Evolutionary conservation across 2,797 vertebrate genomes (phyloP).

Genomic region (Myotis vivesi): DNA sequence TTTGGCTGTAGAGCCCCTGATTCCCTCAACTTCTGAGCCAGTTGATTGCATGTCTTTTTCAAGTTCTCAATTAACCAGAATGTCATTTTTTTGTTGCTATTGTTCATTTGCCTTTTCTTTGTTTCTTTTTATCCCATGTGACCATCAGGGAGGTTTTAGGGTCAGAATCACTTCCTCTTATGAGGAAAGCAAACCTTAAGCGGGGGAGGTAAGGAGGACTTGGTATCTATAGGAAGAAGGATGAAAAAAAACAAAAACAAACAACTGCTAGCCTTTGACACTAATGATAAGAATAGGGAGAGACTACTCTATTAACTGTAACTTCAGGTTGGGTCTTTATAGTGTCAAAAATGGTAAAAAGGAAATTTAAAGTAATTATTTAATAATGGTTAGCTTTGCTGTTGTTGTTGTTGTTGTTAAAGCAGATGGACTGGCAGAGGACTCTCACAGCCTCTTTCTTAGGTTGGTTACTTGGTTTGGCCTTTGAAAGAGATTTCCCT

Average conservation of each 20-base stretch:
- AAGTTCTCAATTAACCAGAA: conserved; percentile 3
- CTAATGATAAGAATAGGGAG: not conserved
- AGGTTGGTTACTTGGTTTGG: not conserved
- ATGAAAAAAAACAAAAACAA: not conserved
- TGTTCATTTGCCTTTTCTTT: conserved; percentile 42
- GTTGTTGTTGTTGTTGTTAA: not conserved
- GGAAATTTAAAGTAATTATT: conserved; percentile 12
- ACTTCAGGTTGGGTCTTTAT: not conserved
- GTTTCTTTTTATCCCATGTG: not conserved
- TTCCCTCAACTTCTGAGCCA: conserved; percentile 6
- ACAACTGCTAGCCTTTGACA: not conserved
- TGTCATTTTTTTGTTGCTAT: conserved; percentile 10
- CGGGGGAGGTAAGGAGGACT: not conserved
- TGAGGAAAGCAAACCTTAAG: conserved; percentile 36
- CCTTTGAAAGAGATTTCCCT: conserved; percentile 23
- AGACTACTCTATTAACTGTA: not conserved
- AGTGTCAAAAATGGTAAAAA: not conserved
- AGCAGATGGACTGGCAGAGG: not conserved
- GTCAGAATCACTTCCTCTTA: conserved; percentile 18
- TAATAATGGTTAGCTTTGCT: not conserved
- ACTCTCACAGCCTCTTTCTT: not conserved
- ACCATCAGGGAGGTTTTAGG: not conserved
- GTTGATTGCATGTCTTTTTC: conserved; percentile 39
- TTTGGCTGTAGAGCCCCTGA: conserved; percentile 27
- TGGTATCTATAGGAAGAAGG: conserved; percentile 21